phyloP scores from a whole-genome alignment of 92 coral and sea anemone genomes.

The Galaxea fascicularis region DNA sequence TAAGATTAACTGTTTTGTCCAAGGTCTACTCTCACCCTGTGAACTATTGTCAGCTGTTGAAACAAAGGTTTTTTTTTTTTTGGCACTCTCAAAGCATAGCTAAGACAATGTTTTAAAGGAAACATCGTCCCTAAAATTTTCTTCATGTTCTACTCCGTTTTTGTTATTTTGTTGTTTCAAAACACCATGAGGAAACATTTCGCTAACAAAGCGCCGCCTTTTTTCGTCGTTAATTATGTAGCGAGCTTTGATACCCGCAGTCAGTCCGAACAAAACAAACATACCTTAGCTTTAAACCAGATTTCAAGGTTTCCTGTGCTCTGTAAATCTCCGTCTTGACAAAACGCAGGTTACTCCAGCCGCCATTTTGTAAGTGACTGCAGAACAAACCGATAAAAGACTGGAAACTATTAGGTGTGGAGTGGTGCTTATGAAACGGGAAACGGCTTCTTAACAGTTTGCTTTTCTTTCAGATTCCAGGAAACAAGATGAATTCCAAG shows the following conservation, averaged over 20 bases:
- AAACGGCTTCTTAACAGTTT: background rate
- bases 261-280: background rate
- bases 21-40: no score
- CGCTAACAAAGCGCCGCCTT: background rate
- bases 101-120: no score
- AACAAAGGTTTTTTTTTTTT: no score
- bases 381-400: background rate
- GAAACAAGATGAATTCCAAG: conserved; percentile 93
- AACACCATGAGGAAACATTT: background rate
- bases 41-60: no score
- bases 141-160: no score
- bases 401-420: background rate
- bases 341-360: background rate
- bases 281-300: background rate
- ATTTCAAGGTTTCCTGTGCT: background rate
- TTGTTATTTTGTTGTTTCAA: background rate
- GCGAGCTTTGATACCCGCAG: background rate
- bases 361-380: background rate
- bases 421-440: no score
- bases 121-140: no score
- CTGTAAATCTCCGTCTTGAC: background rate
- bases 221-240: background rate
- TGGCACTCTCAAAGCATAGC: no score
- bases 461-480: conserved; percentile 71
- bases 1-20: conserved; percentile 24